Evolutionary conservation across 2,113 vertebrate genomes (phyloP), one percentile per base, ranked within the genome.

Genomic region (Pterocles burchelli): DNA sequence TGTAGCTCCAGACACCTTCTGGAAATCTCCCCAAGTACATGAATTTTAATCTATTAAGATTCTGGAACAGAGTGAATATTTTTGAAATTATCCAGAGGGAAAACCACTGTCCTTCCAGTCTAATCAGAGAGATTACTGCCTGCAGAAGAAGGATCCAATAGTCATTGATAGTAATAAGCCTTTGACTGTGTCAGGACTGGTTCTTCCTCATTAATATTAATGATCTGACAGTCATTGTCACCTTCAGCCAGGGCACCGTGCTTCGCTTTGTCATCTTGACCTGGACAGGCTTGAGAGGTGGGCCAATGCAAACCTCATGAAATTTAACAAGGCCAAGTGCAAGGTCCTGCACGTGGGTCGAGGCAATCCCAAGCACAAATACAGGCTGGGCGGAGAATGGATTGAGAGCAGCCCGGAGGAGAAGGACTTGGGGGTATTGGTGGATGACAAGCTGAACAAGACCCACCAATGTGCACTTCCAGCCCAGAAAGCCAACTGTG

Each of bases 41-140:
- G 19, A 52, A 75, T 94, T 93, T 94, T 92, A 82, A 86, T 86
- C 16, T 67, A 46, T 48, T 74, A 57, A 83, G 87, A 61, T 74
- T 85, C 20, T 70, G n/a, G 31, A 58, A 85, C 43, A 83, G 11
- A 7, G 19, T 80, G 93, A 83, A 88, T 79, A 66, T 59, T 70
- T 26, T 80, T 86, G 31, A 83, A 90, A 59, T 68, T 80, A 72
- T 52, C 52, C 24, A 54, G 46, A 61, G 59, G 36, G 34, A 81
- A 90, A 90, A 41, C 4, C 54, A 33, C 36, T 62, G 28, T 58
- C 49, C 28, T 51, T 85, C 28, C 41, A 63, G 36, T 55, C 21
- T 81, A 57, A 78, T 57, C 21, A 29, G 8, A 90, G 57, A 78
- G 93, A 78, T 45, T 45, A 52, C 31, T 11, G 26, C 10, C 48